A percentile compares a stretch with the other conserved stretches of the same genome.
phyloP scores from a whole-genome alignment of 2,888 invertebrate genomes.

The Trichogramma dendrolimi region DNA sequence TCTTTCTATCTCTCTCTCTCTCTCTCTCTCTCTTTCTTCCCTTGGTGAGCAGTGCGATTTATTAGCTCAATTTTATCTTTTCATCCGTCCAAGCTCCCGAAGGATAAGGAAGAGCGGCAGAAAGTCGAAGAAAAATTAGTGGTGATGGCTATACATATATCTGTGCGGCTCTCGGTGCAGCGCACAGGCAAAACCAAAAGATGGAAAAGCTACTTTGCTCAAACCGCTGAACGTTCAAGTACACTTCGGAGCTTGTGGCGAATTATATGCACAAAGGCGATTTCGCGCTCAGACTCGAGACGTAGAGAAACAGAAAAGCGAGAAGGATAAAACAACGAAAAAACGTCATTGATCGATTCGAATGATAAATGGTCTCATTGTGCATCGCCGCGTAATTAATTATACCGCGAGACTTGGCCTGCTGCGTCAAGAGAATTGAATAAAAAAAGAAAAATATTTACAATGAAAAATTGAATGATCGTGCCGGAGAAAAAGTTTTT shows the following conservation, averaged over 20 bases:
- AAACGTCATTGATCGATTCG: not conserved
- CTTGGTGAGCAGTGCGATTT: slow-evolving; percentile 7
- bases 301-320: not conserved
- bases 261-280: slow-evolving; percentile 28
- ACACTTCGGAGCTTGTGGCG: slow-evolving; percentile 27
- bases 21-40: not conserved
- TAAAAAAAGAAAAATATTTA: too few relatives aligned
- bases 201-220: slow-evolving; percentile 17
- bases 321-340: slow-evolving; percentile 12
- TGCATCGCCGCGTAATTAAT: too few relatives aligned
- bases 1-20: not conserved
- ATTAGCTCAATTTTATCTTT: slow-evolving; percentile 18
- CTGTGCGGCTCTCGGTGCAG: not conserved
- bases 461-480: slow-evolving; percentile 3
- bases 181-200: too few relatives aligned
- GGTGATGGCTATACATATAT: slow-evolving; percentile 9
- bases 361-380: too few relatives aligned
- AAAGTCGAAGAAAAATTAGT: slow-evolving; percentile 19
- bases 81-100: not conserved
- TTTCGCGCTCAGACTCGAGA: not conserved
- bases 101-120: too few relatives aligned
- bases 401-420: too few relatives aligned
- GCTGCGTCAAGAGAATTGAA: too few relatives aligned
- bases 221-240: slow-evolving; percentile 30
- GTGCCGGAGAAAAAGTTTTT: not conserved